phyloP scores from a whole-genome alignment of 2,113 vertebrate species.

The Ceyx margarethae region DNA sequence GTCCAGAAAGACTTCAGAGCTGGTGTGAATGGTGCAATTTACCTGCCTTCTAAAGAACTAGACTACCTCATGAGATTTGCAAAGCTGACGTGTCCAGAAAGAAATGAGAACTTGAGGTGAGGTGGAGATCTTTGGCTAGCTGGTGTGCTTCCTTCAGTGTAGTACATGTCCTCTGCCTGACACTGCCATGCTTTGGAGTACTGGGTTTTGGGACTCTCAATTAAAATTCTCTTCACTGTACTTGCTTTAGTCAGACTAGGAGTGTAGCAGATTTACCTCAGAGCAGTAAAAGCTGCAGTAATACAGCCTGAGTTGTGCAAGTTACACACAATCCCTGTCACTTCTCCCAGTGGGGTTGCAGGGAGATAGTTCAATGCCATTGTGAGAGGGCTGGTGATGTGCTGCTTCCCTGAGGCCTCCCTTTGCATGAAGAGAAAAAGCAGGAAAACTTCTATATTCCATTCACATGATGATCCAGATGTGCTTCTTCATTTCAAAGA shows the following conservation, averaged over 20 bases:
- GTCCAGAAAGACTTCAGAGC: constrained; percentile 83
- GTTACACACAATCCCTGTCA: not conserved
- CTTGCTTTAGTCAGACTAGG: not conserved
- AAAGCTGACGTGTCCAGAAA: constrained; percentile 80
- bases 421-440: not conserved
- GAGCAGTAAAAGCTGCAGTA: not conserved
- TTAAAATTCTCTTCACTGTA: not conserved
- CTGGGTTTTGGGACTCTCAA: not conserved
- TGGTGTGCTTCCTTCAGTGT: not conserved
- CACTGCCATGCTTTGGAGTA: not conserved
- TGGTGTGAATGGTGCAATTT: constrained; percentile 81
- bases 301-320: not conserved
- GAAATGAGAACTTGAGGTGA: constrained; percentile 83
- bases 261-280: not conserved
- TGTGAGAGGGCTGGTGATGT: not conserved
- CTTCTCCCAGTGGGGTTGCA: not conserved
- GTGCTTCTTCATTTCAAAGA: not conserved
- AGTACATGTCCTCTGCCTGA: not conserved
- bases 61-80: constrained; percentile 86
- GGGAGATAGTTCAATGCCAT: not conserved
- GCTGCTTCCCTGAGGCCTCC: not conserved
- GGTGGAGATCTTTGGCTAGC: not conserved
- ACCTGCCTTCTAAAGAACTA: constrained; percentile 80
- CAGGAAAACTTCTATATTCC: not conserved
- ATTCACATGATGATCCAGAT: not conserved